Evolutionary conservation across 2,113 vertebrate genomes (phyloP), one percentile per base, ranked within the genome.

Genomic region (Spheniscus mendiculus): DNA sequence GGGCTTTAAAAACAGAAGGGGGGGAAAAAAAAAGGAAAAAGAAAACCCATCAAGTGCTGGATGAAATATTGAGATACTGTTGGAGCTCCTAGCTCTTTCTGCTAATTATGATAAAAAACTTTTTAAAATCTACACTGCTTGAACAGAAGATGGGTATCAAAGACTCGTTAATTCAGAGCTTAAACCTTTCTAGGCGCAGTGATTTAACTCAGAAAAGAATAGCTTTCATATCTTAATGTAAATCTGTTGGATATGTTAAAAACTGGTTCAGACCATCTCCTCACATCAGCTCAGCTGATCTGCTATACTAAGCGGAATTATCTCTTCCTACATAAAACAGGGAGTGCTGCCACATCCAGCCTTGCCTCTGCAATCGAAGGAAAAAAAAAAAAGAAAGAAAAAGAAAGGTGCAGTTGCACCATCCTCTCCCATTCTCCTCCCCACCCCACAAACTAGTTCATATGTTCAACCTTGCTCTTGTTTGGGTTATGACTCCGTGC

Each of bases 261-360:
- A 95, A 97, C 59, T 84, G 95, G 70, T 95, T 95, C 78, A 89
- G 93, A 95, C 92, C 81, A 93, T 65, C 81, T 89, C 82, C 76
- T 12, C 52, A 82, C 82, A 96, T 96, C 96, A 96, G 88, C 84
- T 94, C 93, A 72, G 87, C 80, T 94, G 83, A 95, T 96, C 94
- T 88, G 86, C 78, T 91, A 94, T 81, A 83, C 95, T 96, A 91
- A 84, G 93, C 25, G 10, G 92, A 96, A 85, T 88, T 95, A 93
- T 94, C 73, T 89, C 81, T 79, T 80, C 93, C 63, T 74, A 58
- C 63, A 88, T 45, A 89, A 89, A 62, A 59, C 29, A 72, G n/a
- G 50, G 74, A 69, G 45, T 19, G 69, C 65, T 69, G 72, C 65
- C 42, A 73, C 67, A 19, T 81, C 81, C 83, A 66, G 67, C 70